Conservation (phyloP, 2,113 vertebrate species). For the Gorsachius goisagi region DNA sequence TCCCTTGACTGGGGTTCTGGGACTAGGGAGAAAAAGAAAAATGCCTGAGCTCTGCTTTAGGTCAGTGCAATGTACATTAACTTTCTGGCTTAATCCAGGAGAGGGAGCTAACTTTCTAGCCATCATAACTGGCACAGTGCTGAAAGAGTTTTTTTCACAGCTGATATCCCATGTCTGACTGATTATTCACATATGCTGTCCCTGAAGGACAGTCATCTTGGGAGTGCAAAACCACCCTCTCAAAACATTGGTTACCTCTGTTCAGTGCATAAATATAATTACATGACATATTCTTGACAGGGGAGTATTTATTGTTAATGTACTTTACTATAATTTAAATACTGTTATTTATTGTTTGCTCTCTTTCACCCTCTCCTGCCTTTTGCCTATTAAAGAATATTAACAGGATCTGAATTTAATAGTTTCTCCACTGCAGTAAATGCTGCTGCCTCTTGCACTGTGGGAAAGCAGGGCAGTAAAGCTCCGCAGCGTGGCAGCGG, state of each 20-base stretch:
- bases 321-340: constrained; percentile 35
- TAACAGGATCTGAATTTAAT: neutral
- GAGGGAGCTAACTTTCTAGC: constrained; percentile 61
- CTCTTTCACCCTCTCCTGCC: constrained; percentile 13
- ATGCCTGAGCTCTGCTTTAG: neutral
- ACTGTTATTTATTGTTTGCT: constrained; percentile 31
- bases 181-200: constrained; percentile 55
- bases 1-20: neutral
- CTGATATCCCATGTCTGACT: constrained; percentile 26
- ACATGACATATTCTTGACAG: constrained; percentile 53
- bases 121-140: neutral
- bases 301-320: constrained; percentile 53
- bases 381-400: constrained; percentile 58
- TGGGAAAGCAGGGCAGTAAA: neutral
- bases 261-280: constrained; percentile 37
- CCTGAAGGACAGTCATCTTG: constrained; percentile 35
- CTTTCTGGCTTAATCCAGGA: constrained; percentile 18
- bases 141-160: neutral
- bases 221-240: constrained; percentile 60
- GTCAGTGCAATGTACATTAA: neutral
- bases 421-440: neutral
- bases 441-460: neutral
- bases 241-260: constrained; percentile 59
- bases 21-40: neutral
- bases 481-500: accelerated